Evolutionary conservation across 2,113 vertebrate genomes (phyloP).

Genomic region (Sinosuthora webbiana): DNA sequence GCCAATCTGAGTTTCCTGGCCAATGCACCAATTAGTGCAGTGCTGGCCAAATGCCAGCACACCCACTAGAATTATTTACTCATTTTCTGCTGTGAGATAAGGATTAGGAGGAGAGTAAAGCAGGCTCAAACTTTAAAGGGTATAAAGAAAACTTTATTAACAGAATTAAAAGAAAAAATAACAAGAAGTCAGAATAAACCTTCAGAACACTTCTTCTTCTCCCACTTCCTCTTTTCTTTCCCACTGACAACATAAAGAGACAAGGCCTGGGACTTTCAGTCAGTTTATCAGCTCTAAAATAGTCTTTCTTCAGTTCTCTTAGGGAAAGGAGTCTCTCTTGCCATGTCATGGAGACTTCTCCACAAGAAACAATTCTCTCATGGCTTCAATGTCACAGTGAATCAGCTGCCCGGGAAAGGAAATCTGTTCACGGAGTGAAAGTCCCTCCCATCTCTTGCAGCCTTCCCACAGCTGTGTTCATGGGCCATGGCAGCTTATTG

Average conservation of each 20-base stretch:
- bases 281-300: neutral
- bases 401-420: neutral
- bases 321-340: neutral
- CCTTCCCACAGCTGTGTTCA: neutral
- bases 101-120: neutral
- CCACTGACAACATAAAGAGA: neutral
- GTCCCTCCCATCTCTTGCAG: neutral
- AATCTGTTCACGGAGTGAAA: neutral
- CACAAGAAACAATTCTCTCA: neutral
- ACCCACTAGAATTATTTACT: neutral
- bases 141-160: neutral
- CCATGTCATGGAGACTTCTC: neutral
- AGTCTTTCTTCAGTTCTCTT: neutral
- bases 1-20: neutral
- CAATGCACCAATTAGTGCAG: neutral
- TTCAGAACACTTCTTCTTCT: neutral
- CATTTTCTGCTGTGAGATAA: neutral
- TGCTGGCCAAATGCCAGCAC: neutral
- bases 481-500: neutral
- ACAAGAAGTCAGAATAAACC: neutral
- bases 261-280: neutral
- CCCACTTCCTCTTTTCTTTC: neutral
- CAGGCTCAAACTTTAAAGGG: neutral
- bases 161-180: neutral
- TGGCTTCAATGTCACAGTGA: neutral